Base-by-base conservation (phyloP, 2,113 vertebrate species). In the Sarotherodon lohbergeri region DNA sequence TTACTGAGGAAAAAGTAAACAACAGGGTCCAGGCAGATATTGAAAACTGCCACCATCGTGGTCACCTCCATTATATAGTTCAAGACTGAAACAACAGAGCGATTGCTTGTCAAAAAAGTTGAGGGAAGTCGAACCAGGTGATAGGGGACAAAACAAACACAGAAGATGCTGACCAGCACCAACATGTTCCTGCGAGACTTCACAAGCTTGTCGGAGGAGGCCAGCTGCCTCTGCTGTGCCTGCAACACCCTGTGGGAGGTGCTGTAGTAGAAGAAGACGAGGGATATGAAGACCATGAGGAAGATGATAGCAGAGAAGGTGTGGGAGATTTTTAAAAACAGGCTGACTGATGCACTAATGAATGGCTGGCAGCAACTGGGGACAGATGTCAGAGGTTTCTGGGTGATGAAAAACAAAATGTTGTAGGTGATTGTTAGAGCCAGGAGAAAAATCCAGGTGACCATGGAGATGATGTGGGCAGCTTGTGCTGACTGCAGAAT, bases 261-360 rank as follows among this genome's bases (percentile, higher is more conserved):
- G 36, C 88, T 61, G 80, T 46, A 80, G 87, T 96, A 96, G 66
- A 96, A 89, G 80, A 93, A 88, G 14, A 95, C 9, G 56, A 96
- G 5, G 4, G 92, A 92, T 24, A 85, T 13, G 6, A 96, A 92
- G 43, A 96, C 94, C 1, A 90, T 4, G 11, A 94, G 12, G 91
- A 96, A 96, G 84, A 27, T 27, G 27, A 27, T 27, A 27, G 27
- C 27, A 3, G 27, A 27, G 27, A 27, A 27, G 27, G 27, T 27
- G 27, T 27, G 27, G 27, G 27, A 27, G 27, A 27, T 27, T 27
- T 27, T 27, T 27, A 27, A 27, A 27, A 27, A 27, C 27, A 27
- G 27, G 27, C 27, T 27, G 27, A 27, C 27, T 27, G 27, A 27
- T 27, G 27, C 27, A 27, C 27, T 27, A 27, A 27, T 27, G 27